Percentiles rank a stretch among this genome's conserved stretches.
These are phyloP conservation scores for Callithrix jacchus DNA, from an alignment of 2,113 vertebrate species.

Conservation along the genomic window DNA sequence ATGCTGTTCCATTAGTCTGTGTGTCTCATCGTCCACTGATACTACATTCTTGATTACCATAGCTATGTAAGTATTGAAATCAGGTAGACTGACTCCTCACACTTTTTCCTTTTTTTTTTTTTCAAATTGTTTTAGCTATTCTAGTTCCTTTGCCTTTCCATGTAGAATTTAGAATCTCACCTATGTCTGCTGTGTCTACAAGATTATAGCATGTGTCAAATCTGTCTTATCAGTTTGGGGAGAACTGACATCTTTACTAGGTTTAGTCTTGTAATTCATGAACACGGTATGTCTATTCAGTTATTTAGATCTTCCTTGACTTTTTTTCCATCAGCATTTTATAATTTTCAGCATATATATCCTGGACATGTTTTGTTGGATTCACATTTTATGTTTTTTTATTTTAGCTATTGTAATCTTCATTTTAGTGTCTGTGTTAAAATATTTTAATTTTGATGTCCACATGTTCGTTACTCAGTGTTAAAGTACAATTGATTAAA, in stretches of 20 bases:
- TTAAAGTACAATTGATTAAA: constrained; percentile 41
- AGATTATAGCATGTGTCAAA: constrained; percentile 2
- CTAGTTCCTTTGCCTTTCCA: constrained; percentile 15
- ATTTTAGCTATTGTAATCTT: background rate
- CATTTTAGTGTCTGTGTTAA: constrained; percentile 23
- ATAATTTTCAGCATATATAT: background rate
- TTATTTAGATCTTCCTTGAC: background rate
- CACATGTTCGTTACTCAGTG: background rate
- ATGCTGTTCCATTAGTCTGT: background rate
- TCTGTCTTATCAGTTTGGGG: background rate
- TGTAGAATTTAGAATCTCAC: background rate
- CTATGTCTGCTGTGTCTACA: background rate
- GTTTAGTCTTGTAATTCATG: constrained; percentile 5
- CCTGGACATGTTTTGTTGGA: constrained; percentile 4
- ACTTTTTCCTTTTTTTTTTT: background rate
- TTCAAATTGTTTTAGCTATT: constrained; percentile 5
- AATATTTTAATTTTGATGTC: constrained; percentile 9
- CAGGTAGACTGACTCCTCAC: background rate
- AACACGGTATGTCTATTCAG: background rate
- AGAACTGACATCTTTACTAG: background rate
- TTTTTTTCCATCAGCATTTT: background rate
- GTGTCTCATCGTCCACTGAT: background rate
- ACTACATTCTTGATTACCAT: background rate
- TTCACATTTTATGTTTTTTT: background rate
- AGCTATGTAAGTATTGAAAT: background rate